These are phyloP conservation scores for Kryptolebias marmoratus DNA, from an alignment of 2,113 vertebrate genomes.

Conservation along the genomic window DNA sequence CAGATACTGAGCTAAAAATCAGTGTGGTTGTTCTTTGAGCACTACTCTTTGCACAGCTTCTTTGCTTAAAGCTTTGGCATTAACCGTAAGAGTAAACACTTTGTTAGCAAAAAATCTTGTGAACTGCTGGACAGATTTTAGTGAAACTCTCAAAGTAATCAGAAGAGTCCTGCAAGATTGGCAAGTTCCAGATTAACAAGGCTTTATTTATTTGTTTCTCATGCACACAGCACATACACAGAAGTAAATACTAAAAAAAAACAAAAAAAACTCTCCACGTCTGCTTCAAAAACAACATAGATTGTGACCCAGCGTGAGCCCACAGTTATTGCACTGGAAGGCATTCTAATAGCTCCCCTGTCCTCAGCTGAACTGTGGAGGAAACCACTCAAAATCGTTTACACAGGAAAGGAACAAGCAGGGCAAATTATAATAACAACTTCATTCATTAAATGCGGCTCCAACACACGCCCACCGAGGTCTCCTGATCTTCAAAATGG, in stretches of 20 bases:
- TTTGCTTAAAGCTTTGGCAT: no score
- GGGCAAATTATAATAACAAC: slow-evolving; percentile 38
- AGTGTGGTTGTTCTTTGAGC: no score
- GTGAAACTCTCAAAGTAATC: no score
- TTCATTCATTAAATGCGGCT: slow-evolving; percentile 60
- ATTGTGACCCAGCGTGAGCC: slow-evolving; percentile 42
- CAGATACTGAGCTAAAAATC: no score
- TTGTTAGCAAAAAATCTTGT: no score
- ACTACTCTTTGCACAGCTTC: no score
- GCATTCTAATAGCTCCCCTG: slow-evolving; percentile 52
- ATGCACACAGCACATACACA: slow-evolving; percentile 10
- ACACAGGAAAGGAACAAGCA: slow-evolving; percentile 34
- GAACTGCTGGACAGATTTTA: no score
- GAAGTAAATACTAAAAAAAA: neutral
- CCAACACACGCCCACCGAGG: slow-evolving; percentile 39
- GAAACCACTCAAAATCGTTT: slow-evolving; percentile 36
- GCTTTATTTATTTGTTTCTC: slow-evolving; percentile 25
- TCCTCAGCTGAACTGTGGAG: slow-evolving; percentile 71
- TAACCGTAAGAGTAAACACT: no score
- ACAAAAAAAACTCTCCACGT: slow-evolving; percentile 19
- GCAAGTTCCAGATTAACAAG: slow-evolving; percentile 43
- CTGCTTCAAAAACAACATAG: slow-evolving; percentile 52
- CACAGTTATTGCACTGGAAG: slow-evolving; percentile 52
- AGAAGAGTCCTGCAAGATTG: neutral
- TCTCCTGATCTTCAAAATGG: slow-evolving; percentile 30